Evolutionary conservation across 2,888 invertebrate genomes (phyloP).

Genomic region (Epistrophe eligans): DNA sequence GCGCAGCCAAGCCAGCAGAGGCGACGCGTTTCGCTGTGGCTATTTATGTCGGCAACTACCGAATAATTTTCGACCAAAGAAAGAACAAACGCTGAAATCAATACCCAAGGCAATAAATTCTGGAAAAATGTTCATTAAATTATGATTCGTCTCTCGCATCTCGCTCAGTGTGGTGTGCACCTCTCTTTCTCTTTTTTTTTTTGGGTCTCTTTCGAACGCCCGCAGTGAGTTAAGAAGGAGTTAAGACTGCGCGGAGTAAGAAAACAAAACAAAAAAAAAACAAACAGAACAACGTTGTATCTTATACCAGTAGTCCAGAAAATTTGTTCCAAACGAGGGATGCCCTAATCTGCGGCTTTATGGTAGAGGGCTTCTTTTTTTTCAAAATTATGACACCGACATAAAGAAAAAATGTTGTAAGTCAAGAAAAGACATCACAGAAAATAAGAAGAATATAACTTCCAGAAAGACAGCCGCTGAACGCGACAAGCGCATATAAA

Average conservation of each 20-base stretch:
- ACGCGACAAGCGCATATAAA: conserved; percentile 45
- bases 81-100: conserved; percentile 83
- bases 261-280: neutral
- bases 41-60: conserved; percentile 84
- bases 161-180: conserved; percentile 39
- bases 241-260: conserved; percentile 10
- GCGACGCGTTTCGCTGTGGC: conserved; percentile 81
- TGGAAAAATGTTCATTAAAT: conserved; percentile 83
- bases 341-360: conserved; percentile 61
- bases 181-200: conserved; percentile 11
- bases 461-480: conserved; percentile 69
- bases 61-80: conserved; percentile 75
- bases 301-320: conserved; percentile 66
- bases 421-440: conserved; percentile 23
- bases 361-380: conserved; percentile 42
- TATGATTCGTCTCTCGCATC: conserved; percentile 76
- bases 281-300: neutral
- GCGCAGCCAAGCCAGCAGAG: conserved; percentile 5
- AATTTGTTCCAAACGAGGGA: conserved; percentile 67
- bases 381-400: conserved; percentile 74
- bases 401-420: conserved; percentile 73
- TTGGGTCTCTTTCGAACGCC: conserved; percentile 57
- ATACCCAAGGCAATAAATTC: conserved; percentile 84
- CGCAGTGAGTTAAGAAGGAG: conserved; percentile 44
- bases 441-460: conserved; percentile 7